Conservation (phyloP, 2,113 vertebrate genomes). For the Rattus norvegicus region DNA sequence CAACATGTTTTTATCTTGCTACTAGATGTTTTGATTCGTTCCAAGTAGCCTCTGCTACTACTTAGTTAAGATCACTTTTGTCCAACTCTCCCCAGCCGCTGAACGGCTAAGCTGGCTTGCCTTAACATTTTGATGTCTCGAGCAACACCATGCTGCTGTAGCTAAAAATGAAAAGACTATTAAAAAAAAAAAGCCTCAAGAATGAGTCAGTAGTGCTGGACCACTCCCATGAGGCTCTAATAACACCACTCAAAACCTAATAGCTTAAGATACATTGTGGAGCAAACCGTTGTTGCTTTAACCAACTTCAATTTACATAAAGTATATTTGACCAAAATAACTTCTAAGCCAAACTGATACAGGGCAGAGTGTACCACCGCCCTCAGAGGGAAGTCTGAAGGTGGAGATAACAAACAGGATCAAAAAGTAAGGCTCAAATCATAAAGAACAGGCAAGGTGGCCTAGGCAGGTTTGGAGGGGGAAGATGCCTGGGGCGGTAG, state of each 20-base stretch:
- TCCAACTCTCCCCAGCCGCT: constrained; percentile 4
- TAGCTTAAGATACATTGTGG: constrained; percentile 16
- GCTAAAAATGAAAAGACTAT: constrained; percentile 33
- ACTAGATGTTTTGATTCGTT: constrained; percentile 43
- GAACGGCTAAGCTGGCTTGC: neutral
- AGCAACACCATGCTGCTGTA: constrained; percentile 2
- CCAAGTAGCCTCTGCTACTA: constrained; percentile 51
- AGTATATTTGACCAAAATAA: constrained; percentile 38
- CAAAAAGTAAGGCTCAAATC: constrained; percentile 17
- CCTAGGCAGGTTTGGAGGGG: constrained; percentile 6
- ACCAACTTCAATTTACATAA: constrained; percentile 36
- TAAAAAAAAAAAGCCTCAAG: neutral
- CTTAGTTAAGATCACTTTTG: constrained; percentile 49
- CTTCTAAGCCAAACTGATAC: constrained; percentile 39
- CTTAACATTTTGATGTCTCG: constrained; percentile 47
- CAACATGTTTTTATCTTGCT: constrained; percentile 67
- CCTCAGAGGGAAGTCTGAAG: constrained; percentile 46
- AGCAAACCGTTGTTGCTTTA: constrained; percentile 60
- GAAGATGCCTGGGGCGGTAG: constrained; percentile 37
- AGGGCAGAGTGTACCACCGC: neutral
- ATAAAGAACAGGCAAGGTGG: constrained; percentile 49
- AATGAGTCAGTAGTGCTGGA: neutral
- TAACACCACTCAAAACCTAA: constrained; percentile 39
- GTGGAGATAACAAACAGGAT: constrained; percentile 46
- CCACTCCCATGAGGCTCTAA: neutral